Conservation (phyloP, 2,113 vertebrate genomes). For the Picathartes gymnocephalus region DNA sequence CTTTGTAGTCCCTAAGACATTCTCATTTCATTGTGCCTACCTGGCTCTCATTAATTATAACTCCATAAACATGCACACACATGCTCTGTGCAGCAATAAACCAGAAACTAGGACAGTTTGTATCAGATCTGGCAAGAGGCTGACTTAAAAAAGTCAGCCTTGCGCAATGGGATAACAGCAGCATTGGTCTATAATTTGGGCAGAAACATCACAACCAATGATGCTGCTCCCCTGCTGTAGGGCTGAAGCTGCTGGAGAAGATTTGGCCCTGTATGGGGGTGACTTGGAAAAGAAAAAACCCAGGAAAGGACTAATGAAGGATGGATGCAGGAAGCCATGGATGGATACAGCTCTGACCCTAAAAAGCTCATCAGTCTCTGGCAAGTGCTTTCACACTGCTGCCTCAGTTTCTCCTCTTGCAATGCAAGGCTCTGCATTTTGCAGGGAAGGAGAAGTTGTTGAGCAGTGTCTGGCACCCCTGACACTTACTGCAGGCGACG, state of each 20-base stretch:
- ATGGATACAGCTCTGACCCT: background rate
- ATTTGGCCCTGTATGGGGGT: background rate
- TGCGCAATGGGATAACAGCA: background rate
- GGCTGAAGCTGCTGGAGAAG: background rate
- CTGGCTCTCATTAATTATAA: conserved; percentile 9
- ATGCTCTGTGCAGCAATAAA: background rate
- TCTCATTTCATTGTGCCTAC: background rate
- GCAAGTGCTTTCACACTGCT: background rate
- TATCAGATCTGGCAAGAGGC: conserved; percentile 57
- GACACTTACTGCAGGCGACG: conserved; percentile 89
- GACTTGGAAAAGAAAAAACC: background rate
- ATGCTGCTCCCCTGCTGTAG: background rate
- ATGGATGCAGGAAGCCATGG: background rate
- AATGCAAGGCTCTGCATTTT: background rate
- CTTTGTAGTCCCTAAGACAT: background rate
- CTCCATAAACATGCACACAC: conserved; percentile 19
- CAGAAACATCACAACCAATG: background rate
- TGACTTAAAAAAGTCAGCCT: background rate
- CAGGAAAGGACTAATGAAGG: background rate
- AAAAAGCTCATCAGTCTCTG: background rate
- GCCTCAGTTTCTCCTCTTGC: background rate
- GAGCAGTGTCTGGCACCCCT: background rate
- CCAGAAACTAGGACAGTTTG: conserved; percentile 52
- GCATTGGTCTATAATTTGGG: background rate
- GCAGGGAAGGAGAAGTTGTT: background rate